Percentiles rank a stretch among this genome's conserved stretches.
Evolutionary conservation across 2,888 invertebrate species (phyloP).

Genomic region (Dysmachus trigonus): DNA sequence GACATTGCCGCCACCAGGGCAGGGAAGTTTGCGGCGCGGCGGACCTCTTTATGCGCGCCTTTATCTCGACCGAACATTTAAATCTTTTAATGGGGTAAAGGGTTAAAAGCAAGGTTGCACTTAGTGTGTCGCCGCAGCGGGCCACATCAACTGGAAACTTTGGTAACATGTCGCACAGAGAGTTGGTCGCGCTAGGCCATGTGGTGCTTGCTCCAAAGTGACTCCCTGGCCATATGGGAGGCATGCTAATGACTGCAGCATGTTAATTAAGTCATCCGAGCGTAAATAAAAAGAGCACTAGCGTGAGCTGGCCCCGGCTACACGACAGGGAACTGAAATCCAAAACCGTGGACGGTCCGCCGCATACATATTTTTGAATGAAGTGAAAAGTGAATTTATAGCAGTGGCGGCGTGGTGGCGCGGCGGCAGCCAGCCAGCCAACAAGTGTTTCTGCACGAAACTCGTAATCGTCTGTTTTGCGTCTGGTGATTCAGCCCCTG

Average conservation of each 20-base stretch:
- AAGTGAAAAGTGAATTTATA: slow-evolving; percentile 26
- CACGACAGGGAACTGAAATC: background rate
- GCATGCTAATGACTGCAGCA: slow-evolving; percentile 40
- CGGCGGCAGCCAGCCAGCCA: too few species aligned
- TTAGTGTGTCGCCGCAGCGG: background rate
- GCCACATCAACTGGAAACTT: background rate
- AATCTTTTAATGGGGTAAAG: background rate
- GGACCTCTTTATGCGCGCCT: background rate
- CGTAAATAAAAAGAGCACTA: background rate
- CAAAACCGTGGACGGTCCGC: background rate
- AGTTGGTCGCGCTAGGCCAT: slow-evolving; percentile 7
- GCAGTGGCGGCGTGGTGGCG: background rate
- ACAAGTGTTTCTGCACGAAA: slow-evolving; percentile 22
- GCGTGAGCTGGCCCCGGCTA: background rate
- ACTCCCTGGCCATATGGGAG: slow-evolving; percentile 42
- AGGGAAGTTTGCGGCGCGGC: background rate
- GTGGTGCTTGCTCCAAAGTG: slow-evolving; percentile 30
- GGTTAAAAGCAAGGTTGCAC: slow-evolving; percentile 11
- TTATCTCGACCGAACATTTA: background rate
- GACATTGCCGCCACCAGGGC: background rate
- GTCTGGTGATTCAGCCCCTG: background rate
- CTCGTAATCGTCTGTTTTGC: background rate
- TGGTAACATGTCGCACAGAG: slow-evolving; percentile 8
- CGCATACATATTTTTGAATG: slow-evolving; percentile 7
- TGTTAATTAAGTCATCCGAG: slow-evolving; percentile 47